These are phyloP conservation scores for Hirtodrosophila confusa DNA, from an alignment of 2,888 invertebrate species.

Conservation along the genomic window DNA sequence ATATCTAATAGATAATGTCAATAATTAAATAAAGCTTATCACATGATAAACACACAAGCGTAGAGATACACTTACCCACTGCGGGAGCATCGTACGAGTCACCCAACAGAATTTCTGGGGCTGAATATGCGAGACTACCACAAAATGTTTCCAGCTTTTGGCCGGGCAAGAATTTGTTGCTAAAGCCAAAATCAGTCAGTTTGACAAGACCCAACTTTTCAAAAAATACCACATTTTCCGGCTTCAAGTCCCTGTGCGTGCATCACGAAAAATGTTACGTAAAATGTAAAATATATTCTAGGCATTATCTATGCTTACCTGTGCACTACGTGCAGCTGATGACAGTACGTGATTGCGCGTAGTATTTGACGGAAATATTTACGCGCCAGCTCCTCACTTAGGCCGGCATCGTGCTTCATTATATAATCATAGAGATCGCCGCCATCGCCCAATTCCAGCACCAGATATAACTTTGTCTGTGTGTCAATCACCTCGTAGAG, in stretches of 20 bases:
- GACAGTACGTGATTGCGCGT: conserved; percentile 98
- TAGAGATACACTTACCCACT: conserved; percentile 88
- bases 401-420: conserved; percentile 96
- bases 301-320: conserved; percentile 68
- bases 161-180: conserved; percentile 98
- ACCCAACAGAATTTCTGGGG: conserved; percentile 98
- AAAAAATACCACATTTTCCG: conserved; percentile 99
- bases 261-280: conserved; percentile 45
- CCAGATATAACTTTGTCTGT: conserved; percentile 97
- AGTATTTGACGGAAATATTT: conserved; percentile 99
- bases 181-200: conserved; percentile 98
- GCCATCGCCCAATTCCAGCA: conserved; percentile 98
- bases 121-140: conserved; percentile 99
- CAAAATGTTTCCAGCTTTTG: conserved; percentile 99
- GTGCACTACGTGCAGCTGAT: conserved; percentile 90
- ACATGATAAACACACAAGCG: conserved; percentile 32
- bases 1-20: conserved; percentile 88
- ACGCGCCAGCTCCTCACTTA: conserved; percentile 92
- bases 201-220: conserved; percentile 98
- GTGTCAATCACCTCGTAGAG: conserved; percentile 99
- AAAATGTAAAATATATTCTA: conserved; percentile 26
- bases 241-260: conserved; percentile 93
- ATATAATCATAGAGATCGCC: conserved; percentile 99
- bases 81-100: conserved; percentile 99
- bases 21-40: conserved; percentile 55